A percentile compares a stretch with the other conserved stretches of the same genome.
Conservation (phyloP, 2,113 vertebrate genomes). For the Tachysurus fulvidraco region DNA sequence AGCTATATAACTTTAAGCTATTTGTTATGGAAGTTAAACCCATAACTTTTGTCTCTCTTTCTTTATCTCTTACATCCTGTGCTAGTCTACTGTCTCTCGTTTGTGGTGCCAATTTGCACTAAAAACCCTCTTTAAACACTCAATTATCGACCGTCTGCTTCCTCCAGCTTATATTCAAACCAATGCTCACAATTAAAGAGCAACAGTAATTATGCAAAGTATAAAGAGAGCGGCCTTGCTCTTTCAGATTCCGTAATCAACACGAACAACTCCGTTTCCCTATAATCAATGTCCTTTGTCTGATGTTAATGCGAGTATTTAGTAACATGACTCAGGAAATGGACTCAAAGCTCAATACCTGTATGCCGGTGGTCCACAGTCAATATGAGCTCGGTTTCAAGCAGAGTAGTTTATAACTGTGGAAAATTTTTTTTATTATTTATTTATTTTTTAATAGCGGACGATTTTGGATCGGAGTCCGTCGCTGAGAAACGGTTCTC, state of each 20-base stretch:
- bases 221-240: conserved; percentile 51
- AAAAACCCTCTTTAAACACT: conserved; percentile 47
- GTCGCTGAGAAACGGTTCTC: conserved; percentile 11
- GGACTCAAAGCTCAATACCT: conserved; percentile 48
- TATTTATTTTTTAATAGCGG: not conserved
- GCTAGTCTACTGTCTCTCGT: conserved; percentile 18
- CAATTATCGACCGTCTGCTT: conserved; percentile 56
- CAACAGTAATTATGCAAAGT: conserved; percentile 56
- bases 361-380: conserved; percentile 47
- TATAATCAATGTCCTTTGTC: conserved; percentile 57
- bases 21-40: not conserved
- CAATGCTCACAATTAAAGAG: conserved; percentile 52
- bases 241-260: conserved; percentile 49
- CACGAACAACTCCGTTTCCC: conserved; percentile 36
- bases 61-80: not conserved
- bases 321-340: conserved; percentile 55
- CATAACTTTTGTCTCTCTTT: not conserved
- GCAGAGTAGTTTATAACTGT: conserved; percentile 47
- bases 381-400: conserved; percentile 36
- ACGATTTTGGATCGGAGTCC: conserved; percentile 8
- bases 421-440: conserved; percentile 6
- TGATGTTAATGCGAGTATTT: conserved; percentile 55
- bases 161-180: conserved; percentile 54
- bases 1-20: not conserved
- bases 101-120: conserved; percentile 52